Evolutionary conservation across 2,113 vertebrate genomes (phyloP).

Genomic region (Cynoglossus semilaevis): DNA sequence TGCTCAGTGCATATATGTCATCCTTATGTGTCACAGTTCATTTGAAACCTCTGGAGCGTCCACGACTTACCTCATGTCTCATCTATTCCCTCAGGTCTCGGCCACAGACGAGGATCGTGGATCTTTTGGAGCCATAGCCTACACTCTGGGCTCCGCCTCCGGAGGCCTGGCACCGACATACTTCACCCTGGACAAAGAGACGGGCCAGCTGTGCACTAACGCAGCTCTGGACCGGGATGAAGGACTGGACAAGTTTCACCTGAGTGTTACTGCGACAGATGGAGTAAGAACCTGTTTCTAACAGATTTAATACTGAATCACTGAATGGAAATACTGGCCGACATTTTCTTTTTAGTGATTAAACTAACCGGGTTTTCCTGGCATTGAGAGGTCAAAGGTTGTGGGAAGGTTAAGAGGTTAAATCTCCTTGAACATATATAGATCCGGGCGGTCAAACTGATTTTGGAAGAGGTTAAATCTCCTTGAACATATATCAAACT

Average conservation of each 20-base stretch:
- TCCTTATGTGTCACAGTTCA: conserved; percentile 20
- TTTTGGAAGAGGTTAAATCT: too few species aligned
- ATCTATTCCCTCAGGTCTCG: conserved; percentile 78
- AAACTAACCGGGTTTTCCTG: too few species aligned
- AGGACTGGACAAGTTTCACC: conserved; percentile 82
- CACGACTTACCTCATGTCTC: conserved; percentile 10
- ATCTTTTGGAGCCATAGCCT: conserved; percentile 83
- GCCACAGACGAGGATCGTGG: conserved; percentile 91
- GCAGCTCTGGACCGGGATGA: conserved; percentile 84
- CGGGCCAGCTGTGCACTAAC: conserved; percentile 86
- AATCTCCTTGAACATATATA: too few species aligned
- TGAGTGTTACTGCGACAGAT: conserved; percentile 88
- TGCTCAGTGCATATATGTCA: conserved; percentile 13
- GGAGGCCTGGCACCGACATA: conserved; percentile 73
- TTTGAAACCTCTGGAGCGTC: conserved; percentile 23
- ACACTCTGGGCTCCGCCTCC: conserved; percentile 82
- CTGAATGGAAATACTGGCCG: too few species aligned
- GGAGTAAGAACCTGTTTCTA: conserved; percentile 80
- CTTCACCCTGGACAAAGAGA: conserved; percentile 84
- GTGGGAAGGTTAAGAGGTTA: too few species aligned
- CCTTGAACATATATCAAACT: too few species aligned
- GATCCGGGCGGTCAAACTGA: too few species aligned
- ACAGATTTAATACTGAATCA: too few species aligned
- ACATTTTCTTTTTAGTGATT: too few species aligned
- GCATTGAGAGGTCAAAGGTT: too few species aligned